phyloP scores from a whole-genome alignment of 37 sponge, comb jelly and placozoan species.

The Mnemiopsis leidyi region DNA sequence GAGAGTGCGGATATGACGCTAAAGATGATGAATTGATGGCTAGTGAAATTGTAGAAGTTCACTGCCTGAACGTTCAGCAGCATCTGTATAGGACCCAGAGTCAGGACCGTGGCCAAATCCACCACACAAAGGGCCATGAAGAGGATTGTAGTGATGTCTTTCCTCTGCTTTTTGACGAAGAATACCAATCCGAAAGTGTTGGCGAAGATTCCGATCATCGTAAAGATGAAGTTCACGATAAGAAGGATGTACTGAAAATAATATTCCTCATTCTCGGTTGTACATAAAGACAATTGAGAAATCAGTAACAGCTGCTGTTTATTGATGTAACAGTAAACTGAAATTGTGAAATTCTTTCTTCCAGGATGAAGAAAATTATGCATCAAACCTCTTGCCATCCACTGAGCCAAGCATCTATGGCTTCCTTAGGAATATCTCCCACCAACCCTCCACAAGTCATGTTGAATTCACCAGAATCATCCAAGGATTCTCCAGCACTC shows the following conservation, averaged over 20 bases:
- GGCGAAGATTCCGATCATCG: background rate
- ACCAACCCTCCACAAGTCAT: background rate
- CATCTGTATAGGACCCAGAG: background rate
- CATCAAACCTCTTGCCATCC: background rate
- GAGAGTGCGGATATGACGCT: slow-evolving; percentile 2
- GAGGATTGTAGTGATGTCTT: background rate
- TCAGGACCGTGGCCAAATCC: background rate
- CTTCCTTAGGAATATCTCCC: background rate
- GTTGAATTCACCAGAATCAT: too few species aligned
- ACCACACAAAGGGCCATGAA: background rate
- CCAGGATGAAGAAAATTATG: too few species aligned
- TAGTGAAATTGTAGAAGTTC: background rate
- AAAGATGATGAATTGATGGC: background rate
- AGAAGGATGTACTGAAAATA: background rate
- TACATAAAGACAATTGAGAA: too few species aligned
- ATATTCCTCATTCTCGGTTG: too few species aligned
- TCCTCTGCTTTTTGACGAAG: slow-evolving; percentile 33
- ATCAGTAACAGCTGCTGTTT: too few species aligned
- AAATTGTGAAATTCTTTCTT: too few species aligned
- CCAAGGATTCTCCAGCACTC: too few species aligned
- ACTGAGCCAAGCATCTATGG: background rate
- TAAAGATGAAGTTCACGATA: background rate
- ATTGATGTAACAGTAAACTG: too few species aligned
- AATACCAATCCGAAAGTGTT: background rate
- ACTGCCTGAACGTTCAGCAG: slow-evolving; percentile 33